Conservation (phyloP, 2,113 vertebrate genomes). For the Rallus limicola region DNA sequence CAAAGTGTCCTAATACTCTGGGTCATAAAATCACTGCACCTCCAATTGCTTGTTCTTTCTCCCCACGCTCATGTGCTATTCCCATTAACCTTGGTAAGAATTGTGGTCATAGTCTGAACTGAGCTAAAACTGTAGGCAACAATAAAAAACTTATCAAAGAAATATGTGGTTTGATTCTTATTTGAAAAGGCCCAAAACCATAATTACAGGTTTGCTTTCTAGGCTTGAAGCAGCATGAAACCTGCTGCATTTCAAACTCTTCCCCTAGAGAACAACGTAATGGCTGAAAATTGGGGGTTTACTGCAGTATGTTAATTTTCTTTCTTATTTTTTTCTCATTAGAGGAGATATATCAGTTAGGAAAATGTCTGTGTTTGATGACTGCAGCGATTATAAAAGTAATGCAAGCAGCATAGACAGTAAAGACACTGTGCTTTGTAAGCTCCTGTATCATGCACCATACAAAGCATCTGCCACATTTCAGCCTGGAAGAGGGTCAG, state of each 20-base stretch:
- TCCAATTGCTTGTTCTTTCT: not conserved
- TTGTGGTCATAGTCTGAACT: not conserved
- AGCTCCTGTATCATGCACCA: not conserved
- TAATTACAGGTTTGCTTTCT: not conserved
- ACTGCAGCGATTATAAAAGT: not conserved
- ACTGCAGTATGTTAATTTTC: not conserved
- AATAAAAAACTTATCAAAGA: not conserved
- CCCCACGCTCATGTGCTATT: not conserved
- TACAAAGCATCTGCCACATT: not conserved
- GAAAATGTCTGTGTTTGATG: not conserved
- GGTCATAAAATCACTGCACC: conserved; percentile 45
- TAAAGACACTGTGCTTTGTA: not conserved
- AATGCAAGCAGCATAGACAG: not conserved
- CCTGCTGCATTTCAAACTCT: not conserved
- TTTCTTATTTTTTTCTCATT: not conserved
- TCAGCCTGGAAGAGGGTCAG: not conserved
- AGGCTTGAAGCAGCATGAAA: not conserved
- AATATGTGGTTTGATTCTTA: not conserved
- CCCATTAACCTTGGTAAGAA: conserved; percentile 32
- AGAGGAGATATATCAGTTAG: not conserved
- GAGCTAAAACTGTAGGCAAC: not conserved
- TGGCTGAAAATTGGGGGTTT: not conserved
- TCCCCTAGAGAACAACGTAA: not conserved
- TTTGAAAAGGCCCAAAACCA: not conserved
- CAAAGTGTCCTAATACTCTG: conserved; percentile 38